Conservation (phyloP, 2,888 invertebrate species). For the Cerastis leucographa region DNA sequence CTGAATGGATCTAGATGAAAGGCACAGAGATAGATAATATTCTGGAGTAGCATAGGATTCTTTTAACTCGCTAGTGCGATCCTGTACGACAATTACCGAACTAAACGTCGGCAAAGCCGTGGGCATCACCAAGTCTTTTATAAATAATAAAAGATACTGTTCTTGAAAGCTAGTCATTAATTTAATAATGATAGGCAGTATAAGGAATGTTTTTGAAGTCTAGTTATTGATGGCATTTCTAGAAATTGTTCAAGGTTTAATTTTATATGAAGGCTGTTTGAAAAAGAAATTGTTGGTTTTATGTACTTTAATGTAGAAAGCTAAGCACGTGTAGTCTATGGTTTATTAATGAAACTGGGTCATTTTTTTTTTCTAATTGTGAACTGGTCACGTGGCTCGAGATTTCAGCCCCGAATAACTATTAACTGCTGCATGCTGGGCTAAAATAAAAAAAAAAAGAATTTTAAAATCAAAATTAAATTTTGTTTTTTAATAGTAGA, state of each 20-base stretch:
- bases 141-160: slow-evolving; percentile 2
- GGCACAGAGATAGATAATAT: too few species aligned
- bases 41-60: too few species aligned
- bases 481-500: too few species aligned
- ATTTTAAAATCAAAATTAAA: too few species aligned
- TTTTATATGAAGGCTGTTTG: slow-evolving; percentile 11
- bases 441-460: too few species aligned
- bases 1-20: too few species aligned
- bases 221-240: not conserved
- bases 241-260: not conserved
- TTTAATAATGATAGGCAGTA: slow-evolving; percentile 16
- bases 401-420: not conserved
- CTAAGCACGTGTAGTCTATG: not conserved
- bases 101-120: too few species aligned
- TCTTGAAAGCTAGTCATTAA: slow-evolving; percentile 10
- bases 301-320: not conserved
- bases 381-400: not conserved
- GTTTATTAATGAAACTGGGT: too few species aligned
- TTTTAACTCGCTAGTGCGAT: too few species aligned
- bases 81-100: too few species aligned
- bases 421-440: not conserved
- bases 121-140: not conserved
- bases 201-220: slow-evolving; percentile 27
- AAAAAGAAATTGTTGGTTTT: not conserved
- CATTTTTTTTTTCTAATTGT: not conserved